Evolutionary conservation across 1,140 invertebrate species (phyloP), one percentile per base, ranked within the genome.

Genomic region (Sinella curviseta): DNA sequence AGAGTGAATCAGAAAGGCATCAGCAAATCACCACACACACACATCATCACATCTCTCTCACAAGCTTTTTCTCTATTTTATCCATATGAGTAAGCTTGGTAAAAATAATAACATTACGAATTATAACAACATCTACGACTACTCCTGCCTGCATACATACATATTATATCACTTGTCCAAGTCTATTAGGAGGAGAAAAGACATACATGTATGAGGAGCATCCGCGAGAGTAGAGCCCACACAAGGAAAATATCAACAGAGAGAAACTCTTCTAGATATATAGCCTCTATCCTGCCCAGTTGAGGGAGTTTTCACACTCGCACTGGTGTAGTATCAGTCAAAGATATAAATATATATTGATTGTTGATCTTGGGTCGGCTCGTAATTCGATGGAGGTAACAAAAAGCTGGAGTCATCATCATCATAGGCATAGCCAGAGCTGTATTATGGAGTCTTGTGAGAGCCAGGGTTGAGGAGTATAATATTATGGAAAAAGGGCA

Each of bases 361-460:
- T 82, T 82, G 81, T 82, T 82, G 81, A 82, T 82, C 81, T 82
- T 82, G 77, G 77, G 60, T 70, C 57, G 79, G 76, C 78, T 82
- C 75, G 76, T 80, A 81, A 81, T 81, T 81, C 80, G 80, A 60
- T 60, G 55, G 55, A 60, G 55, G 55, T n/a, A 60, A 24, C 55
- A 60, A 60, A 60, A 26, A 60, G 3, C 55, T 4, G 55, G 55
- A 60, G 55, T 60, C 55, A 26, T n/a, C n/a, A n/a, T n/a, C n/a
- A n/a, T n/a, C n/a, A n/a, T n/a, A n/a, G n/a, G n/a, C n/a, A n/a
- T n/a, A n/a, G n/a, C n/a, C n/a, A n/a, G n/a, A n/a, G n/a, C n/a
- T 48, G 8, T 48, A 48, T 48, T 48, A 48, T 48, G 39, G 39
- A 48, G n/a, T n/a, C n/a, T n/a, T n/a, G n/a, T n/a, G 55, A n/a